phyloP scores from a whole-genome alignment of 1,140 invertebrate genomes.

The Drosophila pruinosa region DNA sequence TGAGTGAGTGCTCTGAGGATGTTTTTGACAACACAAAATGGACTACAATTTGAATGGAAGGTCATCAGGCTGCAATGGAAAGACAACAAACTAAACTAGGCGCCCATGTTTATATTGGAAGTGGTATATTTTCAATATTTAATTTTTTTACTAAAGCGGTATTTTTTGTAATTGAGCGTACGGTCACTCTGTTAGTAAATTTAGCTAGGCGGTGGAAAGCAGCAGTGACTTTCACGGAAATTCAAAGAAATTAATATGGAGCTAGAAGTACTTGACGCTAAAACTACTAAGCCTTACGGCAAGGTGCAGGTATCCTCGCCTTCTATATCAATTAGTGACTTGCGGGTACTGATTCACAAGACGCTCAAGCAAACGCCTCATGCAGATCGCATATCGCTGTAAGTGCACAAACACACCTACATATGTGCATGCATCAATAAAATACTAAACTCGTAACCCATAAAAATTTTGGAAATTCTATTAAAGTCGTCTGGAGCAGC shows the following conservation, averaged over 20 bases:
- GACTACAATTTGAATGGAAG: no score
- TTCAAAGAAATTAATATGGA: slow-evolving; percentile 66
- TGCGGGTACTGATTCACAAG: slow-evolving; percentile 89
- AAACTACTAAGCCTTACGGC: slow-evolving; percentile 85
- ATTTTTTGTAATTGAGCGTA: background rate
- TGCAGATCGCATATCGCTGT: slow-evolving; percentile 91
- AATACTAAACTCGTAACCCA: background rate
- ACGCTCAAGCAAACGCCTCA: slow-evolving; percentile 87
- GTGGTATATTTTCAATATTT: no score
- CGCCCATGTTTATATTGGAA: no score
- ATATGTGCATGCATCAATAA: background rate
- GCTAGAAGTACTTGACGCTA: slow-evolving; percentile 85
- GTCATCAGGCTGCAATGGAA: no score
- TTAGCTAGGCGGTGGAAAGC: slow-evolving; percentile 8
- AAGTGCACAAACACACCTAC: slow-evolving; percentile 12
- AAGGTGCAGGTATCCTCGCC: slow-evolving; percentile 84
- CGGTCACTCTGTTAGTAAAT: slow-evolving; percentile 4
- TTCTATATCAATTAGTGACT: slow-evolving; percentile 87
- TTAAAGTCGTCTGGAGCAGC: slow-evolving; percentile 87
- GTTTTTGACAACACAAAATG: no score
- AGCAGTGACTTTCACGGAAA: slow-evolving; percentile 12
- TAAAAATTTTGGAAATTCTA: background rate
- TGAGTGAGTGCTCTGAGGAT: no score
- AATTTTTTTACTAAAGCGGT: background rate
- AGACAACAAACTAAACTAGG: no score